Evolutionary conservation across 2,797 vertebrate species (phyloP).

Genomic region (Petrocephalus schoutedeni): DNA sequence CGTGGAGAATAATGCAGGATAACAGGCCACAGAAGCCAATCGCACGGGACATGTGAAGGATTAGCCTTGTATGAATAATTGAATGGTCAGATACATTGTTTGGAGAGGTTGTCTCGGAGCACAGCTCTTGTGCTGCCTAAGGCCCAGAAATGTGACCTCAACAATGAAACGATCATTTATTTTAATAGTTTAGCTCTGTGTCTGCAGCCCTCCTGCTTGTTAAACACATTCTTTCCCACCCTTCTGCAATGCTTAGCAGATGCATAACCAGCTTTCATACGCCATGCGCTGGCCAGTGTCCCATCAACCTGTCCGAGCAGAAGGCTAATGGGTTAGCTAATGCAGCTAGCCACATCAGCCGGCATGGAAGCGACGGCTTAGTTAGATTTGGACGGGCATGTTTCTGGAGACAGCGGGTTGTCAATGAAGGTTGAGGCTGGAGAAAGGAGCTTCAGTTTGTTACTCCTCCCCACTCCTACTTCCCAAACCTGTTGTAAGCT

Average conservation of each 20-base stretch:
- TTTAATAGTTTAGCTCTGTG: background rate
- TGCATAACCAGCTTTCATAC: background rate
- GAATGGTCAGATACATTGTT: background rate
- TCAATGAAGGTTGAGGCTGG: background rate
- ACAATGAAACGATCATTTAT: background rate
- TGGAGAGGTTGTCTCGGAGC: background rate
- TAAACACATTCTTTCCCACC: background rate
- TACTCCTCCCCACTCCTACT: background rate
- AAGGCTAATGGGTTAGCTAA: background rate
- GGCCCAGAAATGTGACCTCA: background rate
- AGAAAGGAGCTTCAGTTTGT: background rate
- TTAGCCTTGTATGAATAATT: conserved; percentile 9
- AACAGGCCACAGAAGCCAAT: background rate
- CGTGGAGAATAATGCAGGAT: background rate
- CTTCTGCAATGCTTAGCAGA: background rate
- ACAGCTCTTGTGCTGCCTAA: background rate
- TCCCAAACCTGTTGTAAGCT: background rate
- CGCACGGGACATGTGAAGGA: background rate
- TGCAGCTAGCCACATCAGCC: background rate
- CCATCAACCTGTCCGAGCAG: background rate
- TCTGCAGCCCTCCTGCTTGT: background rate
- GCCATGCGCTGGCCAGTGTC: background rate
- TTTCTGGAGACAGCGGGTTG: background rate
- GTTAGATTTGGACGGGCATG: background rate
- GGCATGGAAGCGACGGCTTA: background rate